Percentiles rank a stretch among this genome's conserved stretches.
These are phyloP conservation scores for Hanleya hanleyi DNA, from an alignment of 2,888 invertebrate genomes.

Conservation along the genomic window DNA sequence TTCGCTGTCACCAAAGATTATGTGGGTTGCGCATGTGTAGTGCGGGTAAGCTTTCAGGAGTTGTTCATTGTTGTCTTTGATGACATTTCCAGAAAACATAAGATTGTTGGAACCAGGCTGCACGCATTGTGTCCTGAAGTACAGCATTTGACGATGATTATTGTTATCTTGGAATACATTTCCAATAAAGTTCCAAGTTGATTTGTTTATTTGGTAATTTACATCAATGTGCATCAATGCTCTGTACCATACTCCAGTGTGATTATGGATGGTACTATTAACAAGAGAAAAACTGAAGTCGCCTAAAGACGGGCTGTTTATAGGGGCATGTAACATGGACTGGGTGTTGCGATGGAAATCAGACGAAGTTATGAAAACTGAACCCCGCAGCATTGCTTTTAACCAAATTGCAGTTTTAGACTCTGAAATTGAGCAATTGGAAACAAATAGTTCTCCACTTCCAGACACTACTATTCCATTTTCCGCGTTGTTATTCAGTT, in stretches of 20 bases:
- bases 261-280: background rate
- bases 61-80: no score
- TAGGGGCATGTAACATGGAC: background rate
- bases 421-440: background rate
- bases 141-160: no score
- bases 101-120: no score
- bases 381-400: background rate
- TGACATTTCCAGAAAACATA: no score
- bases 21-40: no score
- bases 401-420: background rate
- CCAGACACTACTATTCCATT: background rate
- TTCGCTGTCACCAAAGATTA: no score
- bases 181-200: no score
- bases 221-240: background rate
- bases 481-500: background rate
- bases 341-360: background rate
- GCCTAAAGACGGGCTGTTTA: background rate
- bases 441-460: background rate
- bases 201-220: no score
- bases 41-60: no score
- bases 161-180: no score
- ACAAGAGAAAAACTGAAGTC: background rate
- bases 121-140: no score
- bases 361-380: background rate
- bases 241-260: no score